Evolutionary conservation across 2,888 invertebrate genomes (phyloP), one percentile per base, ranked within the genome.

Genomic region (Bellardia pandia): DNA sequence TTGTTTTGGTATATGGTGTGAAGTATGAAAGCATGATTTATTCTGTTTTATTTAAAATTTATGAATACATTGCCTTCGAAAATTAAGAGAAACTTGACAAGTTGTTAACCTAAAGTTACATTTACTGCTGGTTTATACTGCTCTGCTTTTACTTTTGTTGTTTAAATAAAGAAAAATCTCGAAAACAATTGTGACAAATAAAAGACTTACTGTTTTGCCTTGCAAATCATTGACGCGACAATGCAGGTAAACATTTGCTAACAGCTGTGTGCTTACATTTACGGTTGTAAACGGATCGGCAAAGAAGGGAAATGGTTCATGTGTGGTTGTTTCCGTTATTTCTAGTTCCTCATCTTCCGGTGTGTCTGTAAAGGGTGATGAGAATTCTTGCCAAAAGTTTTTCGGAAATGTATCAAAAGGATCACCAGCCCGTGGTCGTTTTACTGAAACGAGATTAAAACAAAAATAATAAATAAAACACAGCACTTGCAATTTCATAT

Each of bases 231-330:
- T 96, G 40, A 96, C 96, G 86, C 95, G 94, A 91, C 96, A 96
- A 90, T 96, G 96, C 74, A 96, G 92, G 88, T 95, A 94, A 5
- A 96, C 96, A 45, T 95, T 94, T 78, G 95, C 95, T 4, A 95
- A 95, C 11, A 96, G 91, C 90, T 96, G 96, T 0, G 96, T 95
- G 13, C 96, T 96, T 89, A 96, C 95, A 91, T 96, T 96, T 2
- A 95, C 94, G 6, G 94, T 94, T 16, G 95, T 94, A 89, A 94
- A 94, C 0, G 94, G 94, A 90, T 96, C 96, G 90, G 96, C 96
- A 92, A 97, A 97, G 93, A 95, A 96, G 0, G 96, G 96, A 88
- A 96, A 94, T 0, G 96, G 96, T 90, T 96, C 96, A 13, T 95
- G 94, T n/a, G 96, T 95, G 6, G 95, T 95, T 23, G 93, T 93